A percentile compares a stretch with the other conserved stretches of the same genome.
Evolutionary conservation across 1,140 invertebrate species (phyloP).

Genomic region (Tribolium castaneum): DNA sequence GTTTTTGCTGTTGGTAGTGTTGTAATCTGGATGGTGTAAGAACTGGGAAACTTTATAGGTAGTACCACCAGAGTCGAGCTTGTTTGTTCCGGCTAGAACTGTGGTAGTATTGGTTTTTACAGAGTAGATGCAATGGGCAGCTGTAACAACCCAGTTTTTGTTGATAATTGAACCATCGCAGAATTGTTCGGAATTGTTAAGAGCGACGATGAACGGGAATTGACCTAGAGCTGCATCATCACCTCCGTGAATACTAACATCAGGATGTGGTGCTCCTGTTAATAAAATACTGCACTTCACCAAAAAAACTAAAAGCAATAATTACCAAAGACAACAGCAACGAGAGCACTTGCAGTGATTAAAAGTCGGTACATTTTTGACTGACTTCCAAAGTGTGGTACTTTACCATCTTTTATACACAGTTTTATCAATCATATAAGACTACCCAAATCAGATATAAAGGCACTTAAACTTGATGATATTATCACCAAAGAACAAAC

Average conservation of each 20-base stretch:
- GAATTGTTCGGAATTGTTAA: background rate
- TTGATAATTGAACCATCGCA: slow-evolving; percentile 2
- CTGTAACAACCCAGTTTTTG: background rate
- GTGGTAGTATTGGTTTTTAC: background rate
- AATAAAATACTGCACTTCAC: too few species aligned
- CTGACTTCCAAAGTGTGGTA: too few species aligned
- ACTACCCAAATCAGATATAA: too few species aligned
- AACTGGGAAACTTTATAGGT: background rate
- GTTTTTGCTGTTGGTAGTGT: background rate
- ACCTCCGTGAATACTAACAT: background rate
- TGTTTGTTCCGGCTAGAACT: background rate
- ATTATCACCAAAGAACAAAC: too few species aligned
- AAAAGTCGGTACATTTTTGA: too few species aligned
- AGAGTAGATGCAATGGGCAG: background rate
- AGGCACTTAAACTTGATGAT: too few species aligned
- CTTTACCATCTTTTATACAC: too few species aligned
- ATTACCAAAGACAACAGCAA: too few species aligned
- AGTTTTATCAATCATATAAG: too few species aligned
- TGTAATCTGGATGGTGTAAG: background rate
- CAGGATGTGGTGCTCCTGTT: background rate
- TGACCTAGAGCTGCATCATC: background rate
- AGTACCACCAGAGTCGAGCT: background rate
- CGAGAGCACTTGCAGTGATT: too few species aligned
- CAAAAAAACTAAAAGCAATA: too few species aligned
- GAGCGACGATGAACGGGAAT: background rate